Base-by-base conservation (phyloP, 2,113 vertebrate species). In the Camarhynchus parvulus region DNA sequence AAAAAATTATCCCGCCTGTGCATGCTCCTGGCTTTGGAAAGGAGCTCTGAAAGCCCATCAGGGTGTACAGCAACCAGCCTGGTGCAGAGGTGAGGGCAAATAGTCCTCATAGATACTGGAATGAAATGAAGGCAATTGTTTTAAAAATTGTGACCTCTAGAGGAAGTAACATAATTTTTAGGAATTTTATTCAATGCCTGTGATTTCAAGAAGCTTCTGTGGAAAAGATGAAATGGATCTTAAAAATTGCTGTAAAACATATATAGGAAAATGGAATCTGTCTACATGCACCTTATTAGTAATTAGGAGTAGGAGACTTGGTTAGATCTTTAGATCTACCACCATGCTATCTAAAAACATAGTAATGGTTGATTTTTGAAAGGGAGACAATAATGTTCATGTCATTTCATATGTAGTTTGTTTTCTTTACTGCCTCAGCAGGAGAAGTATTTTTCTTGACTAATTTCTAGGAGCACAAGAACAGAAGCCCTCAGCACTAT, bases 1-100 rank as follows among this genome's bases (percentile, higher is more conserved):
- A 2, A 3, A 42, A 78, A 75, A 33, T 4, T 28, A 12, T 11
- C 22, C 27, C 46, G 9, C 20, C 22, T 0, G 0, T 19, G 5
- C 28, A 24, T 30, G 9, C 35, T 55, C 7, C 10, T 68, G 30
- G 8, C 25, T 70, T 73, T 73, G 66, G 24, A 53, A 84, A 79
- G 55, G 20, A 74, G 30, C 42, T 82, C 61, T 6, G 11, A 84
- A 81, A 81, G 20, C 4, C 28, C 37, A 15, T 19, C 17, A n/a
- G 12, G 22, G 19, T 79, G 14, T 47, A 22, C 9, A 75, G 20
- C 11, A 74, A 17, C 28, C 14, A 23, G 5, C 18, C 52, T 28
- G 22, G 39, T 30, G 13, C 23, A 53, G 25, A 76, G 13, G 5
- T 39, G 35, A 39, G 24, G 25, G 11, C 1, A 3, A 73, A 64